phyloP scores from a whole-genome alignment of 2,797 vertebrate species.

The Tarsius wallacei region DNA sequence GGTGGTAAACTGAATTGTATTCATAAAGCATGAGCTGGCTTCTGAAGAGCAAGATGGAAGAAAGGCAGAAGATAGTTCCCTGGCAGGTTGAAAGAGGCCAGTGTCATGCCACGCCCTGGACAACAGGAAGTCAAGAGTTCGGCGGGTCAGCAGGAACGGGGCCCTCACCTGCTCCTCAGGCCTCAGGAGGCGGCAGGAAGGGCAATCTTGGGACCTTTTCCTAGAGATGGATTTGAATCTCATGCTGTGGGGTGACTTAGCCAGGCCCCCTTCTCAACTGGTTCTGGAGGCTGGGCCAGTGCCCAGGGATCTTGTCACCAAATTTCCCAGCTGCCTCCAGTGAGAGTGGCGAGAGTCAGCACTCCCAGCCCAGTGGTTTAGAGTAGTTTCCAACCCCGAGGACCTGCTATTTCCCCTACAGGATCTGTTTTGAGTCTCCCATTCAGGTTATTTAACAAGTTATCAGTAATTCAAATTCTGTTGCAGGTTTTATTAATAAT shows the following conservation, averaged over 20 bases:
- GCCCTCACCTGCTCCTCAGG: neutral
- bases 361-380: neutral
- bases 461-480: too few relatives aligned
- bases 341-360: neutral
- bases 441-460: neutral
- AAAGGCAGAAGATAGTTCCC: neutral
- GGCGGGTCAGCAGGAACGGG: neutral
- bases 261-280: neutral
- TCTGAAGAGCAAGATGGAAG: neutral
- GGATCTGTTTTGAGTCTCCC: neutral
- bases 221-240: neutral
- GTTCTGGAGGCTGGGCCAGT: neutral
- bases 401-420: neutral
- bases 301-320: neutral
- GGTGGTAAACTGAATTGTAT: neutral
- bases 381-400: neutral
- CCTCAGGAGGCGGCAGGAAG: neutral
- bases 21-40: neutral
- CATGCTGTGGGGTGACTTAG: too few relatives aligned
- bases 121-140: neutral
- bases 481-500: neutral
- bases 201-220: neutral
- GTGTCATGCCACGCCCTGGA: neutral
- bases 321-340: neutral
- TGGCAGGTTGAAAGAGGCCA: neutral